phyloP scores from a whole-genome alignment of 1,140 invertebrate species.

The Conus ventricosus region DNA sequence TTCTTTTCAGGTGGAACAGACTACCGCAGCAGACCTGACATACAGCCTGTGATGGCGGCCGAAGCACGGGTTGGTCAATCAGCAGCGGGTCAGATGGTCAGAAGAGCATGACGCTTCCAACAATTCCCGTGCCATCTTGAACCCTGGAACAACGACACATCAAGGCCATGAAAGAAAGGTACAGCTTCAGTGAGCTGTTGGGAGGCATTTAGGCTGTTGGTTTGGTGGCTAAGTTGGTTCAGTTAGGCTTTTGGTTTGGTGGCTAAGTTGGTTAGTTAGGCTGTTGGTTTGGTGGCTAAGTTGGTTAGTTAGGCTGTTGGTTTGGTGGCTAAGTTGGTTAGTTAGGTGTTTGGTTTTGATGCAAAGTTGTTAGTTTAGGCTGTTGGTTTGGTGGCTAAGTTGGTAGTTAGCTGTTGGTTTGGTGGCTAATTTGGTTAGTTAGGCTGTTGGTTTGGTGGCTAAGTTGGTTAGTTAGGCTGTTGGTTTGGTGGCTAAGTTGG shows the following conservation, averaged over 20 bases:
- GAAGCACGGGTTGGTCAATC: not conserved
- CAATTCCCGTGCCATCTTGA: not conserved
- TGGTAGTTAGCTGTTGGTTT: not conserved
- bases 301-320: too few species aligned
- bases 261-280: not conserved
- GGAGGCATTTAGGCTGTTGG: not conserved
- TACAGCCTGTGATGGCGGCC: not conserved
- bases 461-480: not conserved
- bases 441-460: not conserved
- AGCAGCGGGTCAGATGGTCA: not conserved
- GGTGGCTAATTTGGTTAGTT: too few species aligned
- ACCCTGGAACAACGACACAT: not conserved
- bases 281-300: not conserved
- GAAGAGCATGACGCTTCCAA: not conserved
- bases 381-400: not conserved
- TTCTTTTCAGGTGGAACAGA: not conserved
- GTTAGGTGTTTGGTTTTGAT: too few species aligned
- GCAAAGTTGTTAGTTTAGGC: too few species aligned
- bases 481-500: not conserved
- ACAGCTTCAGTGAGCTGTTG: not conserved
- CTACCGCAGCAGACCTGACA: not conserved
- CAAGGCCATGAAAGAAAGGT: constrained; percentile 8
- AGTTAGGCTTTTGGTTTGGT: not conserved
- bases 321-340: not conserved
- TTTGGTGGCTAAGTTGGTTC: not conserved